Percentiles rank a stretch among this genome's conserved stretches.
Conservation (phyloP, 92 coral and sea anemone species). For the Zoanthus sociatus region DNA sequence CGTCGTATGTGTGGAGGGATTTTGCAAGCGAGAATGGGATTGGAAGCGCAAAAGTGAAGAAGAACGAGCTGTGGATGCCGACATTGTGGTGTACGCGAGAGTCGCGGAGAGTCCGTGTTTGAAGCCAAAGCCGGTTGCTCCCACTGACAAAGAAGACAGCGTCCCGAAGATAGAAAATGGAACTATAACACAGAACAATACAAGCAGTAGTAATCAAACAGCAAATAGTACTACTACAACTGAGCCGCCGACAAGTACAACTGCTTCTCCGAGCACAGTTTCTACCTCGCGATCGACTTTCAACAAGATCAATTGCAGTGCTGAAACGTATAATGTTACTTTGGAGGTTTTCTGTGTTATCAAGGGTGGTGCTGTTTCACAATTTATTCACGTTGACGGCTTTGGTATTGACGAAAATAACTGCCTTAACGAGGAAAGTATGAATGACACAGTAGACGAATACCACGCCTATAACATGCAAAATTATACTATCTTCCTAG, state of each 20-base stretch:
- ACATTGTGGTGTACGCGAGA: constrained; percentile 77
- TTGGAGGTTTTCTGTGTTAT: constrained; percentile 74
- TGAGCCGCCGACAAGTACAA: constrained; percentile 9
- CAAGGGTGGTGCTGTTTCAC: constrained; percentile 81
- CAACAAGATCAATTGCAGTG: constrained; percentile 59
- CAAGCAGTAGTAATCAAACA: constrained; percentile 27
- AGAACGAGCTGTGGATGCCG: constrained; percentile 79
- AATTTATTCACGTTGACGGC: constrained; percentile 57
- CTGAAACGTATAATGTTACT: constrained; percentile 74
- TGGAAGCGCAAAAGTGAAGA: constrained; percentile 66
- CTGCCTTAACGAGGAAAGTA: constrained; percentile 51
- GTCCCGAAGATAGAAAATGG: not conserved
- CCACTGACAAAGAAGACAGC: not conserved
- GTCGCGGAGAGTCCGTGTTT: constrained; percentile 77
- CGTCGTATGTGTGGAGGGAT: constrained; percentile 50
- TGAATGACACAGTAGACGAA: constrained; percentile 65
- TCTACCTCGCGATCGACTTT: not conserved
- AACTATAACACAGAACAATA: constrained; percentile 10
- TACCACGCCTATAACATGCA: constrained; percentile 76
- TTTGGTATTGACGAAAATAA: constrained; percentile 71
- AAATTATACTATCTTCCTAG: constrained; percentile 76
- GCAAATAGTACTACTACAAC: constrained; percentile 28
- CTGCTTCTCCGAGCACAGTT: not conserved
- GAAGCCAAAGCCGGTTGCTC: constrained; percentile 60
- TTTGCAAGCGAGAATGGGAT: constrained; percentile 76